A percentile compares a stretch with the other conserved stretches of the same genome.
phyloP scores from a whole-genome alignment of 2,888 invertebrate genomes.

The Sthenelais limicola region DNA sequence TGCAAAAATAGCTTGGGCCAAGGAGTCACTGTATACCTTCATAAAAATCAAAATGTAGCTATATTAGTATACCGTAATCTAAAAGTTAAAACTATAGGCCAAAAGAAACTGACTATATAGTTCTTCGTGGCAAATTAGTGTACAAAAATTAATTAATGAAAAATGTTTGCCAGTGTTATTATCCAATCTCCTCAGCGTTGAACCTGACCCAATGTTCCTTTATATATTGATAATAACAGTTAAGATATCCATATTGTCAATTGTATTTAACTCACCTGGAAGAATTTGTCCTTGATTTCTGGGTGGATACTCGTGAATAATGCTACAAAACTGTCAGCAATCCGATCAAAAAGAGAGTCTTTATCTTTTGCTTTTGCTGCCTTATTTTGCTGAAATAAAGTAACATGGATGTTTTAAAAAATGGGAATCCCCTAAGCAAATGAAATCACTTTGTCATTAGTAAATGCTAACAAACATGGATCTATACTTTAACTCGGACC shows the following conservation, averaged over 20 bases:
- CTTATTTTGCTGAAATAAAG: constrained; percentile 48
- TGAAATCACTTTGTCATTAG: too few relatives aligned
- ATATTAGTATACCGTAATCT: too few relatives aligned
- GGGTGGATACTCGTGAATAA: constrained; percentile 68
- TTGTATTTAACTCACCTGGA: constrained; percentile 58
- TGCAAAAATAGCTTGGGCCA: constrained; percentile 66
- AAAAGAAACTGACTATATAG: neutral
- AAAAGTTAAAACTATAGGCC: neutral
- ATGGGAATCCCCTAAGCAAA: too few relatives aligned
- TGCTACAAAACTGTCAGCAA: constrained; percentile 71
- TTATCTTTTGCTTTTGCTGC: constrained; percentile 55
- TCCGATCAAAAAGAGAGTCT: constrained; percentile 67
- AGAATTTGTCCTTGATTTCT: constrained; percentile 70
- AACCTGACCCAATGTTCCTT: too few relatives aligned
- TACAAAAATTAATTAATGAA: neutral
- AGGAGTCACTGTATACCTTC: constrained; percentile 67
- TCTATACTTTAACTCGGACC: too few relatives aligned
- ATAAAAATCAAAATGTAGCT: constrained; percentile 24
- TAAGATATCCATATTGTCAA: neutral
- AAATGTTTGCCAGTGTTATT: too few relatives aligned
- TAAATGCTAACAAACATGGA: too few relatives aligned
- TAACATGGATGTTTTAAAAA: neutral
- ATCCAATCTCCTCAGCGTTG: too few relatives aligned
- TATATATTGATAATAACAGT: too few relatives aligned
- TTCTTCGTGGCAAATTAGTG: neutral